A percentile compares a stretch with the other conserved stretches of the same genome.
phyloP scores from a whole-genome alignment of 2,797 vertebrate genomes.

The Tarsius wallacei region DNA sequence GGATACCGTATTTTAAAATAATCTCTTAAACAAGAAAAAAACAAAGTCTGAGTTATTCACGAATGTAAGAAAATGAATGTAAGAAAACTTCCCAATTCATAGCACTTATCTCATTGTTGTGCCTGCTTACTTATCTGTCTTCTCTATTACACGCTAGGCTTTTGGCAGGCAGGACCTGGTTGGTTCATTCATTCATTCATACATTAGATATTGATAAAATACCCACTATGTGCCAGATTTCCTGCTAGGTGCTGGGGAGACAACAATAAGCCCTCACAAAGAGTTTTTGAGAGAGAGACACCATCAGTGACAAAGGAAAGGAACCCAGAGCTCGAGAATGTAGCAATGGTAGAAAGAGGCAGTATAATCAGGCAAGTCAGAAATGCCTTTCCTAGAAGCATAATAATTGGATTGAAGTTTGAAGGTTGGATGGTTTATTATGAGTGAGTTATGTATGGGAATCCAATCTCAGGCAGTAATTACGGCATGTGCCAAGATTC shows the following conservation, averaged over 20 bases:
- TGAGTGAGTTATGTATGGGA: neutral
- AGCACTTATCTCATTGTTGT: neutral
- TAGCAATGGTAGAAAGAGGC: fast-evolving
- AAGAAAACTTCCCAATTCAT: neutral
- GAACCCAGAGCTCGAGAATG: fast-evolving
- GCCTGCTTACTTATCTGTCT: neutral
- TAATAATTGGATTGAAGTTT: neutral
- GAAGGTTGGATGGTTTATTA: neutral
- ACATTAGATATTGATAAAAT: neutral
- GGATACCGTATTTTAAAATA: neutral
- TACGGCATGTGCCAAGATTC: neutral
- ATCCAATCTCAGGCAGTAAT: neutral
- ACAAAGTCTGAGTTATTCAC: neutral
- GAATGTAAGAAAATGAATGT: neutral
- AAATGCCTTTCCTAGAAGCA: neutral
- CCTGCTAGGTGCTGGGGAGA: neutral
- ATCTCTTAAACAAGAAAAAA: neutral
- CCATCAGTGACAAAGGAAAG: neutral
- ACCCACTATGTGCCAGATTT: neutral
- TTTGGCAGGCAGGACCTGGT: neutral
- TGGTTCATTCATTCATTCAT: neutral
- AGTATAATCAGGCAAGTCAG: neutral
- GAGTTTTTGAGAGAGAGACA: neutral
- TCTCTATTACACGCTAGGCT: neutral
- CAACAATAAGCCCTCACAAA: neutral